Evolutionary conservation across 2,113 vertebrate genomes (phyloP), one percentile per base, ranked within the genome.

Genomic region (Anguilla rostrata): DNA sequence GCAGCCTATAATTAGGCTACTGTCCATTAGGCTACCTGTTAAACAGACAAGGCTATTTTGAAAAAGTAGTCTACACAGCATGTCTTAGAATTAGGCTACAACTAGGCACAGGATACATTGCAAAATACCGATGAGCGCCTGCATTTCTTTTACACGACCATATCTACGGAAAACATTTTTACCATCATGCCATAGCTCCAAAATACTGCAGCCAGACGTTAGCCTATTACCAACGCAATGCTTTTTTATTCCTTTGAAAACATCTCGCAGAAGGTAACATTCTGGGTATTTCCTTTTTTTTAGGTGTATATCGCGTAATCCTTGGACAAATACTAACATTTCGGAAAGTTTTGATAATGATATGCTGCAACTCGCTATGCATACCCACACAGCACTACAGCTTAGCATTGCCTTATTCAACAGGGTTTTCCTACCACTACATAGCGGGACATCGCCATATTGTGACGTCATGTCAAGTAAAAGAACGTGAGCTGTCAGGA

Each of bases 391-490:
- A 43, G 57, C 15, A 66, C 85, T 57, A 81, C 57, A 49, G 43
- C 88, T 89, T 41, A 0, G 20, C 5, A 1, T 34, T 63, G 43
- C 57, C 84, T 15, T 83, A 88, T 88, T 87, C 83, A 85, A 43
- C 75, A 26, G 39, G 34, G 84, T 43, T 53, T 22, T 86, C 86
- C 43, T 39, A 85, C 49, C 83, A 84, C 34, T 57, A 34, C 56
- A 86, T 78, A 63, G 40, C 12, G 86, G 86, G 90, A 87, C 85
- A 90, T 83, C 88, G 89, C 93, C 93, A 91, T 93, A 90, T 89
- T 94, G 92, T 95, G 92, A 96, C 95, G 94, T 95, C 92, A 95
- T 91, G 0, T 91, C 86, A 93, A 93, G 91, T 92, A 92, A 90
- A 90, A 92, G 91, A 90, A 92, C 90, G 92, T 91, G 86, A 93